Evolutionary conservation across 2,113 vertebrate species (phyloP).

Genomic region (Anguilla rostrata): DNA sequence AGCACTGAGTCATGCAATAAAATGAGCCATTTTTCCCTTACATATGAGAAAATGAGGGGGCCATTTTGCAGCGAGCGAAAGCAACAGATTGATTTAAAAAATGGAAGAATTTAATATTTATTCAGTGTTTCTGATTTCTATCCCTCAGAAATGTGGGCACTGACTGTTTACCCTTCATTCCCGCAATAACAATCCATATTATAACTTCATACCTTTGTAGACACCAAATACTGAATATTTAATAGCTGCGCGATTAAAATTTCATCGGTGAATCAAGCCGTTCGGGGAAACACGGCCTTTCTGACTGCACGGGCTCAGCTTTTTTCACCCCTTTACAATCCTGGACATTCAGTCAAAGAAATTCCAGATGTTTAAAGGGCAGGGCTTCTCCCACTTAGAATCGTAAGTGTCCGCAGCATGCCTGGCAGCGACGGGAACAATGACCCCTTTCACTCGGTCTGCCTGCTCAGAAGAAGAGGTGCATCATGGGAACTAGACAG

Average conservation of each 20-base stretch:
- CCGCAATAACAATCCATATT: background rate
- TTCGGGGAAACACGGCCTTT: background rate
- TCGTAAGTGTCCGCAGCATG: constrained; percentile 69
- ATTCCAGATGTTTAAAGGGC: constrained; percentile 64
- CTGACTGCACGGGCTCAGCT: constrained; percentile 25
- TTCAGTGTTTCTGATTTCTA: background rate
- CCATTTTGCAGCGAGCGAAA: background rate
- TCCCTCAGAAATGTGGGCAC: background rate
- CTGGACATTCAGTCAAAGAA: constrained; percentile 60
- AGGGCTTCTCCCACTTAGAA: constrained; percentile 67
- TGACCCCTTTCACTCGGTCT: constrained; percentile 66
- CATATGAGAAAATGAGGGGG: background rate
- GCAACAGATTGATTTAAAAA: background rate
- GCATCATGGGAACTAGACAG: constrained; percentile 63
- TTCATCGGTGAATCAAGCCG: background rate
- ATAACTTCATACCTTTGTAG: background rate
- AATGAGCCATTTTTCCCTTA: constrained; percentile 29
- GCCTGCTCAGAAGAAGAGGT: constrained; percentile 50
- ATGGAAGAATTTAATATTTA: background rate
- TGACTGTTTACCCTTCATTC: background rate
- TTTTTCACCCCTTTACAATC: constrained; percentile 39
- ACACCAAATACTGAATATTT: background rate
- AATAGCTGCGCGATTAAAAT: background rate
- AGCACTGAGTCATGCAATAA: constrained; percentile 38
- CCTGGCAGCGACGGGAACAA: constrained; percentile 65